Percentiles rank a stretch among this genome's conserved stretches.
Evolutionary conservation across 2,888 invertebrate species (phyloP).

Genomic region (Isoperla grammatica): DNA sequence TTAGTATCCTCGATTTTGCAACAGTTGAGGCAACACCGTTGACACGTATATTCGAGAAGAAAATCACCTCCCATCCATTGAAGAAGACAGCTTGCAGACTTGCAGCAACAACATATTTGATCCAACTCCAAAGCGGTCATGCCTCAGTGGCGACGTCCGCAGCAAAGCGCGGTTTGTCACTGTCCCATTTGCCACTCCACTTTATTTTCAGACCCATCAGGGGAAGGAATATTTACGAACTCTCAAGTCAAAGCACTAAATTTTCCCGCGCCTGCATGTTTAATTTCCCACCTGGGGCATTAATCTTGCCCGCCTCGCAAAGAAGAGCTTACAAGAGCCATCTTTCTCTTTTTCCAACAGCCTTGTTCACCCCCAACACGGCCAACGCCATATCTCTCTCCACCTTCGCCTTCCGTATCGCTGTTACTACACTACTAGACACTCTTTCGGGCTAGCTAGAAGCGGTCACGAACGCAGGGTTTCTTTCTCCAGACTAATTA

Average conservation of each 20-base stretch:
- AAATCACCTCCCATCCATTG: no score
- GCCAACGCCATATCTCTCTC: no score
- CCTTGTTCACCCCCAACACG: no score
- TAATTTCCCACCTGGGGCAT: conserved; percentile 27
- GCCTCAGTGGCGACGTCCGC: conserved; percentile 6
- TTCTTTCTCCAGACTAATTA: no score
- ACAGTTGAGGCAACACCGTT: no score
- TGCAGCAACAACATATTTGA: conserved; percentile 18
- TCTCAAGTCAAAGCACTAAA: conserved; percentile 24
- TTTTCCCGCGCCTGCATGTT: conserved; percentile 23
- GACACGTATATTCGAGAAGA: no score
- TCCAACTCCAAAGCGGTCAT: conserved; percentile 18
- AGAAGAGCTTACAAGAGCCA: conserved; percentile 22
- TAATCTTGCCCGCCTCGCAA: conserved; percentile 18
- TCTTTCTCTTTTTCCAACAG: conserved; percentile 14
- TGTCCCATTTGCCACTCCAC: conserved; percentile 26
- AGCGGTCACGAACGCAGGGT: no score
- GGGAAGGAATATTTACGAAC: conserved; percentile 18
- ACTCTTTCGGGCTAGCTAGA: no score
- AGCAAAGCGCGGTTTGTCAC: conserved; percentile 19
- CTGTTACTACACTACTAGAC: no score
- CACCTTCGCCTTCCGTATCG: no score
- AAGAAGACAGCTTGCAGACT: not conserved
- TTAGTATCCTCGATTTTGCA: no score
- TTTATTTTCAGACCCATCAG: conserved; percentile 23